Evolutionary conservation across 1,140 invertebrate genomes (phyloP).

Genomic region (Lasioglossum baleicum): DNA sequence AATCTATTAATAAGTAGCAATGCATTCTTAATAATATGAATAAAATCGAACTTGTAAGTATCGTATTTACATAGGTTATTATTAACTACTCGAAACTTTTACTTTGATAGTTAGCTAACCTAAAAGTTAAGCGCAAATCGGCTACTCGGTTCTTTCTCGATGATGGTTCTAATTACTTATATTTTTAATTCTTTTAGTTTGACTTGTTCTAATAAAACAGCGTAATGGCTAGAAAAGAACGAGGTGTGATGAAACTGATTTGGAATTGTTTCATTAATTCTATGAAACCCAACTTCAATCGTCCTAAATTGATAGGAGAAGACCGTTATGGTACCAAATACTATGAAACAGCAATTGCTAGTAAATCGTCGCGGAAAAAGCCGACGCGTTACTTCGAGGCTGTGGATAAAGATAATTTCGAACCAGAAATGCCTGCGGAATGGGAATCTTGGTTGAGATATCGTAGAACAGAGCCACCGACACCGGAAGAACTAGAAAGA

Average conservation of each 20-base stretch:
- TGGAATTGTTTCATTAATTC: constrained; percentile 83
- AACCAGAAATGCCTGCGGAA: constrained; percentile 88
- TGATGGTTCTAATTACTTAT: not conserved
- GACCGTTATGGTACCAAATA: constrained; percentile 91
- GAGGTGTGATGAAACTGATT: constrained; percentile 76
- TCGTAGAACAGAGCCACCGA: constrained; percentile 85
- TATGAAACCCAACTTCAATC: constrained; percentile 79
- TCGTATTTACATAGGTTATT: too few species aligned
- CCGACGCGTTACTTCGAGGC: constrained; percentile 87
- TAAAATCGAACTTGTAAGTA: not conserved
- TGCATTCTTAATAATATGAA: not conserved
- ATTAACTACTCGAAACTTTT: not conserved
- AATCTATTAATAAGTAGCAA: not conserved
- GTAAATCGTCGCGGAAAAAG: constrained; percentile 80
- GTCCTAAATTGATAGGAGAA: constrained; percentile 80
- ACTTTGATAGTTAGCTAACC: not conserved
- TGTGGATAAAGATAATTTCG: constrained; percentile 81
- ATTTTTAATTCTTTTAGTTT: not conserved
- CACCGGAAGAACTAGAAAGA: constrained; percentile 85
- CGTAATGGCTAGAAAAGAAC: constrained; percentile 66
- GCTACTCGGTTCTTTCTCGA: too few species aligned
- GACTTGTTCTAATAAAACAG: not conserved
- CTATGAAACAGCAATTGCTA: constrained; percentile 86
- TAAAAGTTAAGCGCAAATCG: not conserved
- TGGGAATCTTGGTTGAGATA: constrained; percentile 92